Percentiles rank a stretch among this genome's conserved stretches.
These are phyloP conservation scores for Lordiphosa clarofinis DNA, from an alignment of 1,140 invertebrate genomes.

Conservation along the genomic window DNA sequence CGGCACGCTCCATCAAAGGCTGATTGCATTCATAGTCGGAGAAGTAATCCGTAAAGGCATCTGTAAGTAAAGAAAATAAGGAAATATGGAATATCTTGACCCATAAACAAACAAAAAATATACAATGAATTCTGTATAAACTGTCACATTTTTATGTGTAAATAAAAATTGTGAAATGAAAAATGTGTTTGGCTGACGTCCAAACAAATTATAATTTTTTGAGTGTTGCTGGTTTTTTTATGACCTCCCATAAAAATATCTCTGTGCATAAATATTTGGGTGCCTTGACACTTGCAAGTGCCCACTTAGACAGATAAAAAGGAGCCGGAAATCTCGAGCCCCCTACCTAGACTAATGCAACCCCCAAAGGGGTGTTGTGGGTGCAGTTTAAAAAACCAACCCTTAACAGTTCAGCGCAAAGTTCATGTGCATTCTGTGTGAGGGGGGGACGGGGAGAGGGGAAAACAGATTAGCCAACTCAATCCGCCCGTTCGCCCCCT, in stretches of 20 bases:
- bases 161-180: constrained; percentile 41
- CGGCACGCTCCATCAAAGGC: constrained; percentile 86
- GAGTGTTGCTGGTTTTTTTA: constrained; percentile 45
- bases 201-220: constrained; percentile 47
- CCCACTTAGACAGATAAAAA: constrained; percentile 34
- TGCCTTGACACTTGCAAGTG: constrained; percentile 20
- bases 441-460: no score
- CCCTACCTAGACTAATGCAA: constrained; percentile 24
- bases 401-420: constrained; percentile 45
- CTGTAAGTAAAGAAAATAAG: constrained; percentile 43
- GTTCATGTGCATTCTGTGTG: constrained; percentile 41
- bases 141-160: constrained; percentile 46
- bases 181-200: constrained; percentile 51
- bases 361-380: constrained; percentile 35
- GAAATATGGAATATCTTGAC: constrained; percentile 22
- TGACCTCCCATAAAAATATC: constrained; percentile 41
- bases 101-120: constrained; percentile 19
- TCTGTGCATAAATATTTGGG: constrained; percentile 51
- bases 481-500: constrained; percentile 25
- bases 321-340: constrained; percentile 42
- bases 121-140: constrained; percentile 7
- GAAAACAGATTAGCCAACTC: constrained; percentile 34
- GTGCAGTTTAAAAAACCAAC: constrained; percentile 62
- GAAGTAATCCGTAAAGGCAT: constrained; percentile 74
- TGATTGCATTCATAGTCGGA: constrained; percentile 86